Percentiles rank a stretch among this genome's conserved stretches.
phyloP scores from a whole-genome alignment of 2,797 vertebrate genomes.

The Bucorvus abyssinicus region DNA sequence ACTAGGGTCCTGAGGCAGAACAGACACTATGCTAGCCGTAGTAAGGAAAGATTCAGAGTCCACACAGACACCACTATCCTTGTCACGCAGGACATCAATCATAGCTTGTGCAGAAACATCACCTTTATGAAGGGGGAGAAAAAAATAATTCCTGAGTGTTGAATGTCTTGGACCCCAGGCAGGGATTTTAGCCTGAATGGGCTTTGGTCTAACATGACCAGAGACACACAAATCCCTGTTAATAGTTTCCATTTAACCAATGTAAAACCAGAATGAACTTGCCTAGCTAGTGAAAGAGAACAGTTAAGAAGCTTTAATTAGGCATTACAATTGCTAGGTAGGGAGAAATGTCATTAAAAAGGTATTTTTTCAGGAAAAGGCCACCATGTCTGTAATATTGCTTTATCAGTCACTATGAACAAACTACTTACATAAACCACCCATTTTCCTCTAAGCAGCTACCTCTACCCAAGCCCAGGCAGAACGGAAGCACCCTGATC shows the following conservation, averaged over 20 bases:
- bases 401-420: background rate
- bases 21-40: conserved; percentile 79
- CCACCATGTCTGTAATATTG: background rate
- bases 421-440: background rate
- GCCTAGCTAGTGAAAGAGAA: background rate
- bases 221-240: background rate
- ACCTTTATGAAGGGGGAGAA: conserved; percentile 50
- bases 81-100: conserved; percentile 79
- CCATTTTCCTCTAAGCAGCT: background rate
- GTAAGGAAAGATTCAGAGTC: conserved; percentile 80
- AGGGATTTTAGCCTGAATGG: background rate
- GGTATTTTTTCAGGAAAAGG: background rate
- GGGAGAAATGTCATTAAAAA: background rate
- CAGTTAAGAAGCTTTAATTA: background rate
- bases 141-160: background rate
- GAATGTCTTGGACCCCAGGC: background rate
- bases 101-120: conserved; percentile 75
- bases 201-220: background rate
- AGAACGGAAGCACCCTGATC: background rate
- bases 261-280: background rate
- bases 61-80: conserved; percentile 75
- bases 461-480: background rate
- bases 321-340: background rate
- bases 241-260: background rate
- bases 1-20: conserved; percentile 76